A percentile compares a stretch with the other conserved stretches of the same genome.
phyloP scores from a whole-genome alignment of 2,888 invertebrate genomes.

The Prionchulus punctatus region DNA sequence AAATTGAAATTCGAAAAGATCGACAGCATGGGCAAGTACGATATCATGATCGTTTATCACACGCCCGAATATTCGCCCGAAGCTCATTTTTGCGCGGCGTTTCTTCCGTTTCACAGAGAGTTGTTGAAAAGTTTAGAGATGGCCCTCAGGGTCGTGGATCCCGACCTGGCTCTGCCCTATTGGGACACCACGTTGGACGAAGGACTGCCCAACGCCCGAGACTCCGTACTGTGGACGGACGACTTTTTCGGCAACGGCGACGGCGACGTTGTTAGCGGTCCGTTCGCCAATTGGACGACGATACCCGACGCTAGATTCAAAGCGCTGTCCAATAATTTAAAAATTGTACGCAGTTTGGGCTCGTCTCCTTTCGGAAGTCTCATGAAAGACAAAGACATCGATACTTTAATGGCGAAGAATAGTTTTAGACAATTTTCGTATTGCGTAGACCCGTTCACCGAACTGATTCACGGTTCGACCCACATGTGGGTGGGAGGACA shows the following conservation, averaged over 20 bases:
- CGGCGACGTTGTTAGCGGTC: slow-evolving; percentile 28
- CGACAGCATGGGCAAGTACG: slow-evolving; percentile 6
- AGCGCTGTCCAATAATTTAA: not conserved
- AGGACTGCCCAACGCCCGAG: slow-evolving; percentile 26
- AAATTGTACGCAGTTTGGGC: slow-evolving; percentile 8
- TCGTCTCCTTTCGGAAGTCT: not conserved
- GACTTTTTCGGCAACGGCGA: slow-evolving; percentile 26
- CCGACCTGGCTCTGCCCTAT: slow-evolving; percentile 30
- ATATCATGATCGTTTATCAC: slow-evolving; percentile 4
- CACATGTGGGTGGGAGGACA: slow-evolving; percentile 31
- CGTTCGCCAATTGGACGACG: slow-evolving; percentile 28
- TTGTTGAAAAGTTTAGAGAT: slow-evolving; percentile 9
- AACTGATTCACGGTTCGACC: slow-evolving; percentile 21
- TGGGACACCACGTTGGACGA: slow-evolving; percentile 34
- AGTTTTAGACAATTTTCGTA: slow-evolving; percentile 3
- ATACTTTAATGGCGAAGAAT: not conserved
- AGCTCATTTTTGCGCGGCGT: slow-evolving; percentile 9
- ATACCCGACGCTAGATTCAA: slow-evolving; percentile 15
- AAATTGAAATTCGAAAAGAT: not conserved
- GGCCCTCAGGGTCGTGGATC: slow-evolving; percentile 15
- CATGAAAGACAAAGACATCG: not conserved
- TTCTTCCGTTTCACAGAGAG: slow-evolving; percentile 9
- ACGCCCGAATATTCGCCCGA: slow-evolving; percentile 1
- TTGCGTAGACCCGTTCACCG: slow-evolving; percentile 19
- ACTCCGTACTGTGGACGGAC: slow-evolving; percentile 31